Evolutionary conservation across 2,113 vertebrate species (phyloP).

Genomic region (Rhabdomys dilectus): DNA sequence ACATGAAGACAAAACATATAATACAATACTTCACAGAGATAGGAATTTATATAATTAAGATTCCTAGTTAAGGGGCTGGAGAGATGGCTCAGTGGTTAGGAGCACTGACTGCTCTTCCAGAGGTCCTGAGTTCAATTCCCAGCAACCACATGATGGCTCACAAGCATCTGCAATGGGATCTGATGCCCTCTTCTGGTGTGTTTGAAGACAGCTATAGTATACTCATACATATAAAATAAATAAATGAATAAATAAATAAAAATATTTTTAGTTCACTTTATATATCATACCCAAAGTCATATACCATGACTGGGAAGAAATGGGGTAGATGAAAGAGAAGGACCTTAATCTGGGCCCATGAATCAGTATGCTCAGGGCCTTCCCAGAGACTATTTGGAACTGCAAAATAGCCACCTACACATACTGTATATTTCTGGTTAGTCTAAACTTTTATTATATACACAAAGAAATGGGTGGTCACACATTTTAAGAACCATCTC

Average conservation of each 20-base stretch:
- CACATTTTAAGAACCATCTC: background rate
- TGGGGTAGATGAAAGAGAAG: background rate
- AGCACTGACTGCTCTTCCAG: no score
- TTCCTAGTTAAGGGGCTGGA: no score
- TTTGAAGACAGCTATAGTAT: no score
- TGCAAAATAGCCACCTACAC: background rate
- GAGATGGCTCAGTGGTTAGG: no score
- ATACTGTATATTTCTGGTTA: slow-evolving; percentile 24
- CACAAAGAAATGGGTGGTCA: background rate
- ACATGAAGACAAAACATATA: slow-evolving; percentile 36
- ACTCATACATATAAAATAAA: no score
- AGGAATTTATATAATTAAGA: slow-evolving; percentile 3
- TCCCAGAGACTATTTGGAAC: background rate
- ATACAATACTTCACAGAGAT: slow-evolving; percentile 68
- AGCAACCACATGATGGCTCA: no score
- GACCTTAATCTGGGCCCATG: background rate
- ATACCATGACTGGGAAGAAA: background rate
- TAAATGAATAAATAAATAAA: background rate
- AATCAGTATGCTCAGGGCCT: background rate
- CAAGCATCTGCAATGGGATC: no score
- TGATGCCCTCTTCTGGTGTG: no score
- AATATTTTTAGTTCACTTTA: background rate
- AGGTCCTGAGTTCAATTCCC: no score
- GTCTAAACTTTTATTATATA: background rate
- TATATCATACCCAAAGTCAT: background rate